phyloP scores from a whole-genome alignment of 1,140 invertebrate genomes.

The Drosophila busckii region DNA sequence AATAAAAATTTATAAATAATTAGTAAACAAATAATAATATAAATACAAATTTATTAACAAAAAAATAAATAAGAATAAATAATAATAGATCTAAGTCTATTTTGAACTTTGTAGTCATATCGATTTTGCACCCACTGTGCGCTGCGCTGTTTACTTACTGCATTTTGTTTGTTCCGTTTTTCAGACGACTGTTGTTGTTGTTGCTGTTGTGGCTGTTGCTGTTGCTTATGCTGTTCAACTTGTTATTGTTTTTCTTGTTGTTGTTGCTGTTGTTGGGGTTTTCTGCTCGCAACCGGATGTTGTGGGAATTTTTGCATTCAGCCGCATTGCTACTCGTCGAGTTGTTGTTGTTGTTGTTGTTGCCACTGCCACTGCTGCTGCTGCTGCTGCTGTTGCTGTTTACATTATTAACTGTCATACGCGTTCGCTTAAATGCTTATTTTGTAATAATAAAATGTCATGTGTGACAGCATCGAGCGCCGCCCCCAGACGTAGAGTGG shows the following conservation, averaged over 20 bases:
- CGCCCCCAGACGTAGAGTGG: constrained; percentile 33
- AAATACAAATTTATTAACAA: no score
- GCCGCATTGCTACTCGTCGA: constrained; percentile 17
- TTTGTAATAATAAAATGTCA: constrained; percentile 75
- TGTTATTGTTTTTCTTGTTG: constrained; percentile 15
- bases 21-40: no score
- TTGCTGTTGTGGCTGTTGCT: constrained; percentile 25
- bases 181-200: constrained; percentile 17
- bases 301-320: constrained; percentile 75
- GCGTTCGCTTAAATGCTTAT: constrained; percentile 68
- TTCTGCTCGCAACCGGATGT: constrained; percentile 67
- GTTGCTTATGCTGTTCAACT: constrained; percentile 29
- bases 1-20: no score
- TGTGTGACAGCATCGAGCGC: constrained; percentile 45
- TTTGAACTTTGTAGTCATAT: no score
- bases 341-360: constrained; percentile 14
- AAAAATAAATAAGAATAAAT: no score
- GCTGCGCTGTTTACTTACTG: constrained; percentile 23
- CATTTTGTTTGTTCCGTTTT: constrained; percentile 70
- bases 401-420: constrained; percentile 72
- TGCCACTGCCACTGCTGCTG: constrained; percentile 14
- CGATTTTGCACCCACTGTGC: no score
- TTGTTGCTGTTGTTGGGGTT: constrained; percentile 34
- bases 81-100: no score
- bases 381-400: constrained; percentile 38